Base-by-base conservation (phyloP, 2,888 invertebrate genomes). In the Xanthorhoe designata region DNA sequence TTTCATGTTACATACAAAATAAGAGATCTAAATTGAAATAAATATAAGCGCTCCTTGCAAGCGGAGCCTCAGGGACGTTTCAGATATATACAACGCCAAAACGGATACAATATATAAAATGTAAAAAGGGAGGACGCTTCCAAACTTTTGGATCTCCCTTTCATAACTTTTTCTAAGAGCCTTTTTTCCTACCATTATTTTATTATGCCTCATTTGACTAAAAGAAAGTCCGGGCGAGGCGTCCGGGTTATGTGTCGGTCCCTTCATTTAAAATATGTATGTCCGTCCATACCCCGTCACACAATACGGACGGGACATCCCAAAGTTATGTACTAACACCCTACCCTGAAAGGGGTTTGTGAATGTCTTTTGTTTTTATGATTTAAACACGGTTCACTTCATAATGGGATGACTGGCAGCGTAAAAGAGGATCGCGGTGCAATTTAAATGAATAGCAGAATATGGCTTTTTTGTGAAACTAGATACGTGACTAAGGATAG, bases 191-290 rank as follows among this genome's bases (percentile, higher is more conserved):
- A 74, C 86, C 88, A 90, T 92, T 91, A 90, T 92, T 91, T 90
- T 88, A 91, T 89, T 90, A 88, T 83, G 86, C 84, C 89, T 89
- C 90, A 90, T 91, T 91, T 90, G 90, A 89, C 89, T 89, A 88
- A 91, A 90, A 89, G 89, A 91, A 90, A 90, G 88, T 89, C 87
- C 86, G 85, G 78, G 80, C 77, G 83, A 82, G 81, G 83, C 83
- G 80, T 85, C 84, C 82, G 80, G 80, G 84, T 86, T 87, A 83
- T 85, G 84, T 80, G 82, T 83, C 81, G 79, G 86, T 83, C 86
- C 85, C 84, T 87, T 82, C 82, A 78, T 87, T 90, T 90, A 85
- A 89, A 90, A 89, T 91, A 90, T 90, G 88, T 88, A 90, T 88
- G 87, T 87, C 80, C 77, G 78, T 58, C 76, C 78, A 76, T 84